phyloP scores from a whole-genome alignment of 2,797 vertebrate species.

The Chelidonichthys spinosus region DNA sequence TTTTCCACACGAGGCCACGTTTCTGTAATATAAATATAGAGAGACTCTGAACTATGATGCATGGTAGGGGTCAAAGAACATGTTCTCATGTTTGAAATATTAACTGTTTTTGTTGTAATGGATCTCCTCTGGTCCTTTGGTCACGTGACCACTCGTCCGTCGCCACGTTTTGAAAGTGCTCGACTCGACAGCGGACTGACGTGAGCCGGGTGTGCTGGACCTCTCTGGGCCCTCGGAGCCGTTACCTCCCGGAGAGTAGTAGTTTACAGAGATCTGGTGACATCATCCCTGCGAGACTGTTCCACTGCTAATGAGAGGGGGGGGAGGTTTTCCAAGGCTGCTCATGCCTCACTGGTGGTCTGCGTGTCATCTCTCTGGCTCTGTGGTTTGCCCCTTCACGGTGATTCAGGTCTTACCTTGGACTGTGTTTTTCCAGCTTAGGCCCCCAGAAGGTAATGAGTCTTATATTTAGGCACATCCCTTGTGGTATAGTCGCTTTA shows the following conservation, averaged over 20 bases:
- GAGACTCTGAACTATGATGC: conserved; percentile 9
- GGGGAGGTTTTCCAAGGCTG: conserved; percentile 66
- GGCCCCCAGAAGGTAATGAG: conserved; percentile 38
- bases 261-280: conserved; percentile 70
- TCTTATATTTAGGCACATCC: conserved; percentile 27
- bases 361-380: conserved; percentile 66
- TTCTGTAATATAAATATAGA: too few relatives aligned
- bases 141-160: neutral
- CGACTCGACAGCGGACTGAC: conserved; percentile 17
- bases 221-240: conserved; percentile 17
- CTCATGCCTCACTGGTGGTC: conserved; percentile 74
- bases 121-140: too few relatives aligned
- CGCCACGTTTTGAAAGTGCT: conserved; percentile 1
- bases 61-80: conserved; percentile 13
- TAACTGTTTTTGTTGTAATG: neutral
- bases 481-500: neutral
- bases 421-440: conserved; percentile 53
- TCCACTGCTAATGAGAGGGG: conserved; percentile 72
- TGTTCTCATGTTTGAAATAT: conserved; percentile 10
- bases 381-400: conserved; percentile 55
- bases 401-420: conserved; percentile 65
- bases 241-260: conserved; percentile 60
- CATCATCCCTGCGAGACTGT: conserved; percentile 62
- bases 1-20: conserved; percentile 33
- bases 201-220: conserved; percentile 45